Conservation (phyloP, 2,888 invertebrate genomes). For the Euplagia quadripunctaria region DNA sequence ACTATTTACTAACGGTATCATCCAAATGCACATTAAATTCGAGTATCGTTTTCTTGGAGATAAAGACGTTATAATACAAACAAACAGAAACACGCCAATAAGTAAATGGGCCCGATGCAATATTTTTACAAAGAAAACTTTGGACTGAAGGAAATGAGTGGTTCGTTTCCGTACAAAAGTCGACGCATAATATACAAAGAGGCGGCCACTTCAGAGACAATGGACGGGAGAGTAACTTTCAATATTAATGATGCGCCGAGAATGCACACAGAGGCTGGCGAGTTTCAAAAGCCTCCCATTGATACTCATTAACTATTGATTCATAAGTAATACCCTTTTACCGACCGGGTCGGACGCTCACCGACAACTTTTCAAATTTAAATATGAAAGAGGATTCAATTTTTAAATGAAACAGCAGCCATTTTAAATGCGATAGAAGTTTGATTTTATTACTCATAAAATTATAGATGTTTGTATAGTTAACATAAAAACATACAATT, state of each 20-base stretch:
- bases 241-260: conserved; percentile 85
- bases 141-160: conserved; percentile 80
- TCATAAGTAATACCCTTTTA: conserved; percentile 86
- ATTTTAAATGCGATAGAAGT: conserved; percentile 50
- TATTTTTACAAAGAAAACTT: conserved; percentile 74
- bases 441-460: conserved; percentile 45
- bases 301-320: conserved; percentile 87
- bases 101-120: conserved; percentile 59
- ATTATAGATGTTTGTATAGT: conserved; percentile 34
- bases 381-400: conserved; percentile 73
- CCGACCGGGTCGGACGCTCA: conserved; percentile 68
- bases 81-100: conserved; percentile 39
- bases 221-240: conserved; percentile 79
- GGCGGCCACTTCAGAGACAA: conserved; percentile 81
- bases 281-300: conserved; percentile 83
- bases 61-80: conserved; percentile 24
- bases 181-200: conserved; percentile 80
- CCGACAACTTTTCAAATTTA: conserved; percentile 83
- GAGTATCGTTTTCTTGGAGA: conserved; percentile 31
- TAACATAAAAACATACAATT: conserved; percentile 32
- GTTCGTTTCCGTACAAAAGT: conserved; percentile 73
- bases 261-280: conserved; percentile 80
- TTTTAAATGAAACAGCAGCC: conserved; percentile 64
- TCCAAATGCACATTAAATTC: conserved; percentile 28
- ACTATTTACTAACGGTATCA: too few species aligned